Percentiles rank a stretch among this genome's conserved stretches.
These are phyloP conservation scores for Scomber scombrus DNA, from an alignment of 2,113 vertebrate genomes.

Conservation along the genomic window DNA sequence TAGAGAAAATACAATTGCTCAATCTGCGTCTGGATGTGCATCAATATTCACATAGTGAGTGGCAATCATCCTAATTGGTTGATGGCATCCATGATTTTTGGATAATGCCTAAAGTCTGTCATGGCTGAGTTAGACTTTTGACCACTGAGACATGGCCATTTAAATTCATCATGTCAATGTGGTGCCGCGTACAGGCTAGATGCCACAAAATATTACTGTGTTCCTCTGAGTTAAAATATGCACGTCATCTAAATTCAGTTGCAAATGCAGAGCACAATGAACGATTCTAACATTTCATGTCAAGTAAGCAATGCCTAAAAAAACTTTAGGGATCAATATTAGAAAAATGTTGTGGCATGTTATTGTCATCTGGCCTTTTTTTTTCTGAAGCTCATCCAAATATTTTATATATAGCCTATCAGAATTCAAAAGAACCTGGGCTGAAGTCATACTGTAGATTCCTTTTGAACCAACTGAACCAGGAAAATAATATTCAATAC, in stretches of 20 bases:
- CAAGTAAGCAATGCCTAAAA: too few relatives aligned
- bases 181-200: not conserved
- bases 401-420: not conserved
- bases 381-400: not conserved
- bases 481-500: too few relatives aligned
- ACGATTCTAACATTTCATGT: not conserved
- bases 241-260: not conserved
- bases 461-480: too few relatives aligned
- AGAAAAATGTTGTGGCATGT: not conserved
- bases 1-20: not conserved
- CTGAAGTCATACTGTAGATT: too few relatives aligned
- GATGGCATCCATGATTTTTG: not conserved
- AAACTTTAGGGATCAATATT: not conserved
- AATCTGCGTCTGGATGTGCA: slow-evolving; percentile 29
- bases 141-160: not conserved
- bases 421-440: not conserved
- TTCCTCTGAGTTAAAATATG: not conserved
- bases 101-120: not conserved
- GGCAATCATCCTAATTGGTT: not conserved
- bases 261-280: not conserved
- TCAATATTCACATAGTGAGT: slow-evolving; percentile 14
- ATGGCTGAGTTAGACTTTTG: not conserved
- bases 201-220: too few relatives aligned
- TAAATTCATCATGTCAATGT: not conserved
- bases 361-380: not conserved